Percentiles rank a stretch among this genome's conserved stretches.
Conservation (phyloP, 2,797 vertebrate genomes). For the Diglossa cyanea region DNA sequence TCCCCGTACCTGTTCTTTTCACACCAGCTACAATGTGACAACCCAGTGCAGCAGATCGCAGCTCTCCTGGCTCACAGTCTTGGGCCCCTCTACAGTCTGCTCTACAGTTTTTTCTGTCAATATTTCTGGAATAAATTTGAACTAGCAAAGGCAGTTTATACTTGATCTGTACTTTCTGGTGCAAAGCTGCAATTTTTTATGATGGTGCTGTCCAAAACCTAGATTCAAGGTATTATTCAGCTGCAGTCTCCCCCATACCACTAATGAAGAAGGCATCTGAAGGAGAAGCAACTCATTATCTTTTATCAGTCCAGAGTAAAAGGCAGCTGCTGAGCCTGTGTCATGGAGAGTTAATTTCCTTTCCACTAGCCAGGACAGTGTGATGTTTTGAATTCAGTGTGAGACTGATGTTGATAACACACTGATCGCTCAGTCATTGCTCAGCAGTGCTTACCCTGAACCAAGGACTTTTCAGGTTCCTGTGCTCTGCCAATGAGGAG, state of each 20-base stretch:
- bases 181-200: not conserved
- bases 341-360: not conserved
- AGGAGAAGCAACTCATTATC: not conserved
- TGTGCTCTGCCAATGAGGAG: not conserved
- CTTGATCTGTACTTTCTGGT: not conserved
- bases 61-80: not conserved
- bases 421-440: fast-evolving
- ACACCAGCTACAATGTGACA: not conserved
- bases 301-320: not conserved
- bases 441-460: not conserved
- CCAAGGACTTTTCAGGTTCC: not conserved
- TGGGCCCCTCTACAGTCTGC: not conserved
- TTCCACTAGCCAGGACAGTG: not conserved
- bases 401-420: not conserved
- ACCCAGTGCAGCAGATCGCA: not conserved
- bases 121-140: not conserved
- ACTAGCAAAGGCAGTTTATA: not conserved
- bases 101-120: not conserved
- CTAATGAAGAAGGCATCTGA: not conserved
- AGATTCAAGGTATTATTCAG: not conserved
- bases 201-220: not conserved
- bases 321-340: not conserved
- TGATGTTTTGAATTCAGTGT: not conserved
- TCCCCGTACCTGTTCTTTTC: not conserved
- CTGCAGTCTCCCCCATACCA: not conserved